Evolutionary conservation across 2,797 vertebrate genomes (phyloP).

Genomic region (Euthynnus affinis): DNA sequence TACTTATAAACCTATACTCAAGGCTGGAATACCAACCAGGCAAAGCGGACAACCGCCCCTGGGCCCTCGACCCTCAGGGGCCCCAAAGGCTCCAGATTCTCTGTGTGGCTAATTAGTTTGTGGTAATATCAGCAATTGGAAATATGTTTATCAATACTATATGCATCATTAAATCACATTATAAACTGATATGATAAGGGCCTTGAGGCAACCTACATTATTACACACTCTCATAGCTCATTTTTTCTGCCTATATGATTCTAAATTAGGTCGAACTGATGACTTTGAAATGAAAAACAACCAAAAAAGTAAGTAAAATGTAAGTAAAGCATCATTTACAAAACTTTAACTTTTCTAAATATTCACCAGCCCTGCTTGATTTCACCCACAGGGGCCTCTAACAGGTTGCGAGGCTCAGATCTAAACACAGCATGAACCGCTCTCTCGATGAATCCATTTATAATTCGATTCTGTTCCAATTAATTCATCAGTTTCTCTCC

Average conservation of each 20-base stretch:
- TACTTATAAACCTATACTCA: not conserved
- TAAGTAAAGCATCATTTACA: constrained; percentile 14
- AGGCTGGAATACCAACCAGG: not conserved
- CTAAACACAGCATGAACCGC: constrained; percentile 41
- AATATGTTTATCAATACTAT: constrained; percentile 1
- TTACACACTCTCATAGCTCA: not conserved
- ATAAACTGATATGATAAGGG: not conserved
- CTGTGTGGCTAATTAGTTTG: not conserved
- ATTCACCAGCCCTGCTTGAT: constrained; percentile 18
- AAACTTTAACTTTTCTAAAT: constrained; percentile 20
- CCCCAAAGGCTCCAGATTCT: not conserved
- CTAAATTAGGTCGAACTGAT: not conserved
- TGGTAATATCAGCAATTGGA: not conserved
- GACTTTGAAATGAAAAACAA: not conserved
- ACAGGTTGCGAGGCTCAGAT: constrained; percentile 42
- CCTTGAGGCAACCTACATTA: not conserved
- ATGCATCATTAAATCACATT: constrained; percentile 12
- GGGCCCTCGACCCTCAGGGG: not conserved
- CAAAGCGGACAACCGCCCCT: not conserved
- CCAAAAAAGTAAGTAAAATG: not conserved
- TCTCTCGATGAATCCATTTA: constrained; percentile 64
- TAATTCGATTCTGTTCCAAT: constrained; percentile 80
- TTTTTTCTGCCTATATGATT: not conserved
- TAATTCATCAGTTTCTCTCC: constrained; percentile 75
- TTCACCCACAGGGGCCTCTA: constrained; percentile 9